Evolutionary conservation across 1,140 invertebrate species (phyloP).

Genomic region (Drosophila ananassae): DNA sequence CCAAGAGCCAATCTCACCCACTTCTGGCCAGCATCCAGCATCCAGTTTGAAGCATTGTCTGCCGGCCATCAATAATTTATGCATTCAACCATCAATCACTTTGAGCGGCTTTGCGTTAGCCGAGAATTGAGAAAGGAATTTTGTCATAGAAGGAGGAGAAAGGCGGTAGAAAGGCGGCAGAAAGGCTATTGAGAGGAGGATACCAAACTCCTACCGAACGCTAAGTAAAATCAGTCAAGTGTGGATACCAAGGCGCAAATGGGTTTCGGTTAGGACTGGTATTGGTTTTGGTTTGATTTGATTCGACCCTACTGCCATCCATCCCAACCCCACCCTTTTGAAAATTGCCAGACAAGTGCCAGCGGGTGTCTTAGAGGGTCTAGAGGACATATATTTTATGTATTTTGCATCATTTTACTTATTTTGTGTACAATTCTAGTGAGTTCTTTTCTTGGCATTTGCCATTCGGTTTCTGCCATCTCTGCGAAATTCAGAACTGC

Average conservation of each 20-base stretch:
- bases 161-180: background rate
- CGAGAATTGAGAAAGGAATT: slow-evolving; percentile 46
- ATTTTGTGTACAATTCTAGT: slow-evolving; percentile 52
- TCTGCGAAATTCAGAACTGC: slow-evolving; percentile 27
- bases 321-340: background rate
- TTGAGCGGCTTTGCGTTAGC: slow-evolving; percentile 73
- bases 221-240: slow-evolving; percentile 77
- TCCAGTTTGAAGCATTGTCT: slow-evolving; percentile 54
- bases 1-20: slow-evolving; percentile 14
- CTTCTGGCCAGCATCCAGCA: slow-evolving; percentile 21
- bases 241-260: slow-evolving; percentile 67
- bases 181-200: background rate
- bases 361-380: slow-evolving; percentile 11
- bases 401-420: slow-evolving; percentile 74
- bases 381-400: slow-evolving; percentile 63
- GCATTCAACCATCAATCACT: slow-evolving; percentile 81
- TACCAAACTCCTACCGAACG: slow-evolving; percentile 22
- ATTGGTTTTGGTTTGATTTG: slow-evolving; percentile 14
- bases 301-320: background rate
- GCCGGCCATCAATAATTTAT: slow-evolving; percentile 78
- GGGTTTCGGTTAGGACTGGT: slow-evolving; percentile 58
- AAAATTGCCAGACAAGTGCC: slow-evolving; percentile 36
- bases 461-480: slow-evolving; percentile 38
- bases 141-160: slow-evolving; percentile 10
- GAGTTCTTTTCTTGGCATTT: slow-evolving; percentile 46